Evolutionary conservation across 2,113 vertebrate species (phyloP).

Genomic region (Elephantulus edwardii): DNA sequence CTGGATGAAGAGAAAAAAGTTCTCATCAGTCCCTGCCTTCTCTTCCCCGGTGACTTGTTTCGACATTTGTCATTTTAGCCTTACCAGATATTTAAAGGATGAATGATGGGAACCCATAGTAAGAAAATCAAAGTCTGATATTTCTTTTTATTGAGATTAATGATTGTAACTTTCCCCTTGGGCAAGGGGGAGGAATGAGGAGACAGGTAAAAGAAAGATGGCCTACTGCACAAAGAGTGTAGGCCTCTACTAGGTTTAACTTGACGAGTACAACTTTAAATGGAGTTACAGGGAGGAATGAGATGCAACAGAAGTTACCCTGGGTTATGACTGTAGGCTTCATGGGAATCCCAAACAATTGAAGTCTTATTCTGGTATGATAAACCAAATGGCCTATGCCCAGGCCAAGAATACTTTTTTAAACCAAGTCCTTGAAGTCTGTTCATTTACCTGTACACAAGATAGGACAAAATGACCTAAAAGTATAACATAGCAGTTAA

Average conservation of each 20-base stretch:
- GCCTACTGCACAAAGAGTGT: background rate
- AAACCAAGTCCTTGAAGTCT: background rate
- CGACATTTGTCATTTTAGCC: constrained; percentile 40
- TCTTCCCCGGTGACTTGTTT: constrained; percentile 40
- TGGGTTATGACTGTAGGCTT: background rate
- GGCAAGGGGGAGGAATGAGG: background rate
- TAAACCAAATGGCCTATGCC: background rate
- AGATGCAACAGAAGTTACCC: background rate
- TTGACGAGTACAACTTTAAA: constrained; percentile 22
- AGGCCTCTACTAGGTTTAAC: background rate
- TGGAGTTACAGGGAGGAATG: background rate
- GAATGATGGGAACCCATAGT: constrained; percentile 68
- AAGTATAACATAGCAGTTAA: rapidly evolving
- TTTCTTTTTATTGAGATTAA: constrained; percentile 77
- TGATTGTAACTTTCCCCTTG: constrained; percentile 63
- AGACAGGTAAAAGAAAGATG: constrained; percentile 51
- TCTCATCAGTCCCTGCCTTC: background rate
- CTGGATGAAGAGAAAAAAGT: background rate
- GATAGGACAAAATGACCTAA: too few species aligned
- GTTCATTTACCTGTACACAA: background rate
- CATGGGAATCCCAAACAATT: too few species aligned
- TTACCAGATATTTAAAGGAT: constrained; percentile 73
- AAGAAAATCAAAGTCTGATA: constrained; percentile 64
- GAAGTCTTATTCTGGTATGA: background rate
- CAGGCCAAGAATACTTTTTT: background rate